A percentile compares a stretch with the other conserved stretches of the same genome.
Evolutionary conservation across 2,888 invertebrate species (phyloP).

Genomic region (Trichacis sp.): DNA sequence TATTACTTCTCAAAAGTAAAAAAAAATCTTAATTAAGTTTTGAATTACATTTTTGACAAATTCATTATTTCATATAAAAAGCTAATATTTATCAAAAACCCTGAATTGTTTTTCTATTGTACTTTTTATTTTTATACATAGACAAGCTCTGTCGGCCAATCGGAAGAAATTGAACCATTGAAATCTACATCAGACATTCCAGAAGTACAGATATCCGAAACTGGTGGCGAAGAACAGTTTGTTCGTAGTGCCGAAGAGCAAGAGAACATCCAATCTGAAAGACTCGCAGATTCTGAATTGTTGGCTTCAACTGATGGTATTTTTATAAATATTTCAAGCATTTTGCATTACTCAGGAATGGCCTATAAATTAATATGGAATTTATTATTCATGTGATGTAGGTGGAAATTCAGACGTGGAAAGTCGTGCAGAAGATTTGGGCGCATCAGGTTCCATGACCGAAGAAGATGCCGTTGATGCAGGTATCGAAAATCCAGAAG

Average conservation of each 20-base stretch:
- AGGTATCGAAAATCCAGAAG: conserved; percentile 54
- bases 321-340: too few species aligned
- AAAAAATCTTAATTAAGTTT: too few species aligned
- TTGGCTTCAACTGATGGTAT: conserved; percentile 58
- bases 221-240: conserved; percentile 48
- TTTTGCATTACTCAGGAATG: too few species aligned
- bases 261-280: conserved; percentile 55
- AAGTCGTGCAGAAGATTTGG: conserved; percentile 69
- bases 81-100: too few species aligned
- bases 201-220: conserved; percentile 39
- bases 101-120: too few species aligned
- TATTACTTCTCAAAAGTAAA: too few species aligned
- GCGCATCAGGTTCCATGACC: conserved; percentile 48
- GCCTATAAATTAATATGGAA: too few species aligned
- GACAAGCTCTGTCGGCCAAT: conserved; percentile 56
- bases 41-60: too few species aligned
- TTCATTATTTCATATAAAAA: too few species aligned
- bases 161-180: conserved; percentile 60
- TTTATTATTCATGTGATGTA: too few species aligned
- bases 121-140: conserved; percentile 25
- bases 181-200: conserved; percentile 52
- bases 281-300: conserved; percentile 56
- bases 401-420: conserved; percentile 76
- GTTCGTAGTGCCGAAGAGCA: conserved; percentile 53
- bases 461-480: conserved; percentile 58